These are phyloP conservation scores for Astyanax mexicanus DNA, from an alignment of 2,797 vertebrate species.

Conservation along the genomic window DNA sequence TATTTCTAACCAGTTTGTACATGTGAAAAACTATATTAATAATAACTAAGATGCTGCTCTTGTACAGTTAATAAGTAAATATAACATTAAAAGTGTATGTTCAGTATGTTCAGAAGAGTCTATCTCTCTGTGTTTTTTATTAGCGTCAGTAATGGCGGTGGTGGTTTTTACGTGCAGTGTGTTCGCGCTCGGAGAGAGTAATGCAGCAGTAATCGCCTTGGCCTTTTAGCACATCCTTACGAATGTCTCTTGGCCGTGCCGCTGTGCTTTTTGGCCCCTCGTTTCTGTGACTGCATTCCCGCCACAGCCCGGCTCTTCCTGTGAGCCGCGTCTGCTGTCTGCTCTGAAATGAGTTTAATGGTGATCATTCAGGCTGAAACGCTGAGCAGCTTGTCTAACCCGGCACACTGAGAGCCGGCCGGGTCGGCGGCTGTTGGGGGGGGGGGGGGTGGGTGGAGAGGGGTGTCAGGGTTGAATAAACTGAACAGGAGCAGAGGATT, in stretches of 20 bases:
- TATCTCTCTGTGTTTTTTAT: conserved; percentile 14
- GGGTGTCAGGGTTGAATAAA: conserved; percentile 79
- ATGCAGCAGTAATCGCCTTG: conserved; percentile 47
- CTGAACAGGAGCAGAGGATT: conserved; percentile 61
- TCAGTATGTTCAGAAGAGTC: conserved; percentile 66
- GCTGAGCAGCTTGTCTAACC: conserved; percentile 48
- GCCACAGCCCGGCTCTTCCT: conserved; percentile 39
- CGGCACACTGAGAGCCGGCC: conserved; percentile 25
- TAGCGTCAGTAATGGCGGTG: conserved; percentile 35
- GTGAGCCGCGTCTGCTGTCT: conserved; percentile 47
- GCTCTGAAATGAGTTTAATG: conserved; percentile 54
- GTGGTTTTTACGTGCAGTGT: conserved; percentile 37
- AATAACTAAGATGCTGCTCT: no score
- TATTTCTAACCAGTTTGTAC: no score
- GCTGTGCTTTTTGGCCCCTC: conserved; percentile 53
- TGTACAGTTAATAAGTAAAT: no score
- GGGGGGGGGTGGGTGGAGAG: conserved; percentile 65
- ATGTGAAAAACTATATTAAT: no score
- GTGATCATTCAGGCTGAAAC: conserved; percentile 57
- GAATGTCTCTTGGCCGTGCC: conserved; percentile 47
- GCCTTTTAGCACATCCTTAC: conserved; percentile 48
- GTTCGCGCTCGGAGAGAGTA: conserved; percentile 46
- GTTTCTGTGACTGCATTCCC: conserved; percentile 33
- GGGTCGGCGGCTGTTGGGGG: conserved; percentile 36
- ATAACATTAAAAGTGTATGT: conserved; percentile 68